phyloP scores from a whole-genome alignment of 1,140 invertebrate genomes.

The Atta colombica region DNA sequence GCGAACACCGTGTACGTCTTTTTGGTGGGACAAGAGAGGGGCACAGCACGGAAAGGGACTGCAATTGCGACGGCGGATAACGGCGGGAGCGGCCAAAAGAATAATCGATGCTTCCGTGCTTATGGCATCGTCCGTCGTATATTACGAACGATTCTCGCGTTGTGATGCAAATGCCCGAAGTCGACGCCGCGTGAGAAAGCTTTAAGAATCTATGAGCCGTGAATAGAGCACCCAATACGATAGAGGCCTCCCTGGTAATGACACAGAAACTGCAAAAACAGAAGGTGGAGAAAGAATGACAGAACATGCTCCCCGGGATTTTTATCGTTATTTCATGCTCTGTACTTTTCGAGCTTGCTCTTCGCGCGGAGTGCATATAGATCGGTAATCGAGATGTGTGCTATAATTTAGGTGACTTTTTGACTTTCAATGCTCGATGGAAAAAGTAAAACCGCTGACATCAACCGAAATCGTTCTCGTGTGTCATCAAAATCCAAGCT shows the following conservation, averaged over 20 bases:
- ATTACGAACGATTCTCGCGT: conserved; percentile 68
- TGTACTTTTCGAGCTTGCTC: background rate
- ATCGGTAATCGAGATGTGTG: background rate
- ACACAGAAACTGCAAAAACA: conserved; percentile 30
- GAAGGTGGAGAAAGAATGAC: conserved; percentile 9
- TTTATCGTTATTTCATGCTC: conserved; percentile 44
- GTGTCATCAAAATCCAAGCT: conserved; percentile 5
- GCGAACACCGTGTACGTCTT: conserved; percentile 51
- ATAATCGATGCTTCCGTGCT: conserved; percentile 65
- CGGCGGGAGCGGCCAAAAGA: conserved; percentile 55
- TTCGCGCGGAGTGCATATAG: background rate
- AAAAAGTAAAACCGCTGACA: background rate
- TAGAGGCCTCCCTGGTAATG: conserved; percentile 20
- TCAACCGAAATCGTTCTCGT: background rate
- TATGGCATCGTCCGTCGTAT: conserved; percentile 60
- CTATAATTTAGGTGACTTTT: conserved; percentile 1
- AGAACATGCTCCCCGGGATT: conserved; percentile 17
- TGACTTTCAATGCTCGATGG: background rate
- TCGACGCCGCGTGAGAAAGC: conserved; percentile 64
- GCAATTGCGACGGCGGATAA: conserved; percentile 54
- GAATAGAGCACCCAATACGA: conserved; percentile 62
- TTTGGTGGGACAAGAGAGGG: background rate
- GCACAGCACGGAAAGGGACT: background rate
- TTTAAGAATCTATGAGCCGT: conserved; percentile 71
- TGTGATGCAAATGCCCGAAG: conserved; percentile 67